A percentile compares a stretch with the other conserved stretches of the same genome.
phyloP scores from a whole-genome alignment of 2,113 vertebrate species.

The Camelus dromedarius region DNA sequence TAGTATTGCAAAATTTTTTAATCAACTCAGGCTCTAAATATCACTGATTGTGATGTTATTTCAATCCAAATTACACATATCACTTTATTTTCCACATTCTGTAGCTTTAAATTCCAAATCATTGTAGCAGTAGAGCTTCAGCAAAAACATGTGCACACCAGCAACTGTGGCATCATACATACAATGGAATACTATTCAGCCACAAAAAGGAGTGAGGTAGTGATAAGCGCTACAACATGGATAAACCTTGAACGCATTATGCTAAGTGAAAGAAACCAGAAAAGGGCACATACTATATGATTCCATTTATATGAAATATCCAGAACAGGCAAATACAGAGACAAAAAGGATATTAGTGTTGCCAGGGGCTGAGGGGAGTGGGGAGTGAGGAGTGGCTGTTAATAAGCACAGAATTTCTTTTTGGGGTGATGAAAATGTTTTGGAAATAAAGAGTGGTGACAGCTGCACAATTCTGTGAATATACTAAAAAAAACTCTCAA shows the following conservation, averaged over 20 bases:
- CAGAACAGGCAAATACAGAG: neutral
- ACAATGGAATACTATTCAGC: neutral
- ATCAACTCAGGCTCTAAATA: conserved; percentile 34
- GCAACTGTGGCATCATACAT: neutral
- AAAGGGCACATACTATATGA: neutral
- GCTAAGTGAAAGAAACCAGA: conserved; percentile 17
- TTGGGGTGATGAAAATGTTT: neutral
- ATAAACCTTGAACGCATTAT: neutral
- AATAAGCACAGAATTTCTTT: conserved; percentile 13
- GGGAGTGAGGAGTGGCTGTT: neutral
- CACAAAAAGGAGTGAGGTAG: conserved; percentile 23
- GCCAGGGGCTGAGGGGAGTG: neutral
- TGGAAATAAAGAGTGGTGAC: conserved; percentile 15
- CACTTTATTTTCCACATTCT: conserved; percentile 27
- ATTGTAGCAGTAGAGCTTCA: neutral
- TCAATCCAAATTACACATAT: conserved; percentile 11
- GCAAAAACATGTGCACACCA: neutral
- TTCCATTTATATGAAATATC: conserved; percentile 13
- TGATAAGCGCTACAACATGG: neutral
- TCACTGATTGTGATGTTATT: neutral
- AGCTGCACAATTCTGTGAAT: neutral
- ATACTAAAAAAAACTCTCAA: conserved; percentile 5
- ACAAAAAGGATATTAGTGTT: neutral
- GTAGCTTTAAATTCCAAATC: conserved; percentile 32
- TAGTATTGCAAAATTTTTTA: conserved; percentile 19